Conservation (phyloP, 1,140 invertebrate species). For the Bathynomus jamesi region DNA sequence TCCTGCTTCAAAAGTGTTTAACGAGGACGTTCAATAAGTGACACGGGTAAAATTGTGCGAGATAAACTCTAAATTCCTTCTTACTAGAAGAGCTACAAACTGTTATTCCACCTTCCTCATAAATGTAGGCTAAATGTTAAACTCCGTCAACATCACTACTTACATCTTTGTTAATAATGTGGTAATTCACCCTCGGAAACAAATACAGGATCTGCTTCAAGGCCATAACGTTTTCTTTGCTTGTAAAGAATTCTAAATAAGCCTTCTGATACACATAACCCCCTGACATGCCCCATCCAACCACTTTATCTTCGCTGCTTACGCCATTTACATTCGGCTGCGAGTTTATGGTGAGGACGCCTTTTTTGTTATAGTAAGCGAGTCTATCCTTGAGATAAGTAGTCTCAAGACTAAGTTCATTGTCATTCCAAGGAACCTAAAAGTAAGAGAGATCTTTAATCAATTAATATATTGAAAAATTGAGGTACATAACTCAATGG, state of each 20-base stretch:
- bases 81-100: no score
- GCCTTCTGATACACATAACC: conserved; percentile 56
- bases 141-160: no score
- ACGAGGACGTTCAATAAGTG: no score
- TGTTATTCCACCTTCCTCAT: no score
- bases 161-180: conserved; percentile 45
- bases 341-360: conserved; percentile 55
- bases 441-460: background rate
- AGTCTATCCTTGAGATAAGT: conserved; percentile 48
- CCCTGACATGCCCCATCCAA: conserved; percentile 53
- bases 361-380: conserved; percentile 48
- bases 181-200: conserved; percentile 53
- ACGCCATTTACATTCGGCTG: conserved; percentile 53
- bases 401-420: conserved; percentile 51
- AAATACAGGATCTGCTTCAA: conserved; percentile 48
- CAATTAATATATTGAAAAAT: background rate
- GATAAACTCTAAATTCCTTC: no score
- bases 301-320: conserved; percentile 47
- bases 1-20: no score
- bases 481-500: no score
- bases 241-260: conserved; percentile 56
- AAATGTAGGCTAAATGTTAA: no score
- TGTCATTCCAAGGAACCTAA: conserved; percentile 54
- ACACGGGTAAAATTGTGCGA: no score
- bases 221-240: conserved; percentile 46